These are phyloP conservation scores for Sandelia bainsii DNA, from an alignment of 2,797 vertebrate species.

Conservation along the genomic window DNA sequence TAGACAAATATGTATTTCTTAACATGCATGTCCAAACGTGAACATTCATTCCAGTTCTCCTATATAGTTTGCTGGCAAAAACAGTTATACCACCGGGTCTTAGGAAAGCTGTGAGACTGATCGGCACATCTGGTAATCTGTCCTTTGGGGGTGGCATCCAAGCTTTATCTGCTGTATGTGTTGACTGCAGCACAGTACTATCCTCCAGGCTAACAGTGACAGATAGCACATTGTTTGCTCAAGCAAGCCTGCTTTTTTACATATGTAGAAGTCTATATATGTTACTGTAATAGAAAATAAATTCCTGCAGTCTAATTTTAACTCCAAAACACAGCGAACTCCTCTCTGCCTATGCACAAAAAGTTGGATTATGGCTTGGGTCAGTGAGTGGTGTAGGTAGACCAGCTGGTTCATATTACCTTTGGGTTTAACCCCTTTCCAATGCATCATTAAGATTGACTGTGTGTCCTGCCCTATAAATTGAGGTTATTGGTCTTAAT, in stretches of 20 bases:
- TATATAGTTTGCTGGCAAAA: slow-evolving; percentile 41
- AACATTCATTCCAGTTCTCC: slow-evolving; percentile 17
- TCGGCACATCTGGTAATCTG: slow-evolving; percentile 58
- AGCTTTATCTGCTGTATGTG: slow-evolving; percentile 56
- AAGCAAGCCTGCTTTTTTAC: slow-evolving; percentile 27
- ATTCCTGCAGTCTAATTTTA: slow-evolving; percentile 25
- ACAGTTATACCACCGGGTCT: slow-evolving; percentile 32
- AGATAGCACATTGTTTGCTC: slow-evolving; percentile 30
- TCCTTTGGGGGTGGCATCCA: slow-evolving; percentile 44
- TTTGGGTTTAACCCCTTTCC: slow-evolving; percentile 72
- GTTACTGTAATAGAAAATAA: slow-evolving; percentile 25
- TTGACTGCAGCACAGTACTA: slow-evolving; percentile 17
- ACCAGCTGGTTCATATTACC: slow-evolving; percentile 68
- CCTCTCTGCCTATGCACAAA: slow-evolving; percentile 47
- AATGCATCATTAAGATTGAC: slow-evolving; percentile 72
- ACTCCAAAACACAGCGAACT: slow-evolving; percentile 38
- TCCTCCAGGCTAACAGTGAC: slow-evolving; percentile 34
- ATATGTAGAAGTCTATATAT: slow-evolving; percentile 18
- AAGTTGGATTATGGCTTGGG: slow-evolving; percentile 61
- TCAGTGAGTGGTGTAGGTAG: slow-evolving; percentile 58
- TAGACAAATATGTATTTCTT: neutral
- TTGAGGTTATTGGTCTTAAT: slow-evolving; percentile 79
- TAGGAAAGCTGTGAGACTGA: slow-evolving; percentile 52
- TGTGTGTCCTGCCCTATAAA: slow-evolving; percentile 71
- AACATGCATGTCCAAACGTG: slow-evolving; percentile 4